phyloP scores from a whole-genome alignment of 1,140 invertebrate species.

The Drosophila simulans region DNA sequence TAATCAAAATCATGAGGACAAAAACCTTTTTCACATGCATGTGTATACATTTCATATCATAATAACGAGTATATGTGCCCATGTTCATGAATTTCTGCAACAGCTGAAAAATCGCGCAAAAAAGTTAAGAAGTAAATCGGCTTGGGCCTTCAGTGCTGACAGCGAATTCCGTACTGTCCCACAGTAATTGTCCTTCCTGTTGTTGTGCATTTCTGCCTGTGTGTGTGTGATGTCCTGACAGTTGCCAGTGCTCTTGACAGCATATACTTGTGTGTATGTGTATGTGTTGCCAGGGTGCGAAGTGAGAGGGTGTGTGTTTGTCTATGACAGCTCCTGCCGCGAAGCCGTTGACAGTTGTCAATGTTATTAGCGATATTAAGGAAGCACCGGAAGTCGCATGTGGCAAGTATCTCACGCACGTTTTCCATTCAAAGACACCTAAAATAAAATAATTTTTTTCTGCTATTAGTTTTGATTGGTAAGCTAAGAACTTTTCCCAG shows the following conservation, averaged over 20 bases:
- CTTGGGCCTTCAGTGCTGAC: conserved; percentile 42
- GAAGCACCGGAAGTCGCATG: not conserved
- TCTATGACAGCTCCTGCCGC: conserved; percentile 56
- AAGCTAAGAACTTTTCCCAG: too few relatives aligned
- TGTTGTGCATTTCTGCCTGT: not conserved
- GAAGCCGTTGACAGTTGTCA: conserved; percentile 72
- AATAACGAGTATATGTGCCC: not conserved
- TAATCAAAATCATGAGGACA: not conserved
- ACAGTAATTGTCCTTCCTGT: conserved; percentile 19
- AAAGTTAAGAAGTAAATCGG: conserved; percentile 76
- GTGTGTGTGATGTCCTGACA: conserved; percentile 39
- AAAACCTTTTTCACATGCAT: not conserved
- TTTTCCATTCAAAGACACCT: not conserved
- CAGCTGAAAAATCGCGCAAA: conserved; percentile 42
- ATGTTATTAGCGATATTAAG: conserved; percentile 67
- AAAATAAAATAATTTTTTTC: too few relatives aligned
- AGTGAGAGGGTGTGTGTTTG: conserved; percentile 32
- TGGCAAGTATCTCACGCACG: conserved; percentile 28
- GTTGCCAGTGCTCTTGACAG: conserved; percentile 36
- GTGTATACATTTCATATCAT: conserved; percentile 9
- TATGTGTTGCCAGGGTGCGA: conserved; percentile 6
- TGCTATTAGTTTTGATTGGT: too few relatives aligned
- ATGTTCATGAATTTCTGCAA: conserved; percentile 42
- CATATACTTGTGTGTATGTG: not conserved
- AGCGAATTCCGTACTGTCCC: conserved; percentile 18